These are phyloP conservation scores for Gastrophryne carolinensis DNA, from an alignment of 2,797 vertebrate genomes.

Conservation along the genomic window DNA sequence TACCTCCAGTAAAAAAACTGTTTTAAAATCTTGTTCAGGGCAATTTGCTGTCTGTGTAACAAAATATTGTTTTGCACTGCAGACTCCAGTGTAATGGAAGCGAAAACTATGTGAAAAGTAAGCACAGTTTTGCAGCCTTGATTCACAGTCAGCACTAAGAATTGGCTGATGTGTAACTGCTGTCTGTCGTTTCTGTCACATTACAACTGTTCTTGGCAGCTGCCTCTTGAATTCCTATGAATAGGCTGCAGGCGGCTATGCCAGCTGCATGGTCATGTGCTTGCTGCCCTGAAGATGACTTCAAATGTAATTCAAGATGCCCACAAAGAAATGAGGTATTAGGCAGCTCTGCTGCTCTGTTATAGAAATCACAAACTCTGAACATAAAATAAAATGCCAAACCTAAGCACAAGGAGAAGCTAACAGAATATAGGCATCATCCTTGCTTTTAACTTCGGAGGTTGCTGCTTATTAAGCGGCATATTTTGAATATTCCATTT, in stretches of 20 bases:
- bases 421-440: background rate
- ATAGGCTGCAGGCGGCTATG: conserved; percentile 27
- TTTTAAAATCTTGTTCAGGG: too few relatives aligned
- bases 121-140: background rate
- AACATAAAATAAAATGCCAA: background rate
- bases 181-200: conserved; percentile 15
- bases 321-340: conserved; percentile 12
- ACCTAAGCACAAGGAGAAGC: background rate
- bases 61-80: background rate
- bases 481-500: background rate
- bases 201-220: conserved; percentile 23
- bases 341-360: background rate
- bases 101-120: too few relatives aligned
- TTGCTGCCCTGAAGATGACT: conserved; percentile 23
- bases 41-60: too few relatives aligned
- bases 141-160: background rate
- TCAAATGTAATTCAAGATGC: conserved; percentile 28
- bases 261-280: conserved; percentile 42
- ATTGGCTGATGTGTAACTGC: conserved; percentile 2
- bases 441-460: background rate
- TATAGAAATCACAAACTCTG: background rate
- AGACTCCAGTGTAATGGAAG: background rate
- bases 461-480: background rate
- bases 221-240: conserved; percentile 11
- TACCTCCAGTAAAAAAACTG: too few relatives aligned